Conservation (phyloP, 2,113 vertebrate species). For the Xerus inauris region DNA sequence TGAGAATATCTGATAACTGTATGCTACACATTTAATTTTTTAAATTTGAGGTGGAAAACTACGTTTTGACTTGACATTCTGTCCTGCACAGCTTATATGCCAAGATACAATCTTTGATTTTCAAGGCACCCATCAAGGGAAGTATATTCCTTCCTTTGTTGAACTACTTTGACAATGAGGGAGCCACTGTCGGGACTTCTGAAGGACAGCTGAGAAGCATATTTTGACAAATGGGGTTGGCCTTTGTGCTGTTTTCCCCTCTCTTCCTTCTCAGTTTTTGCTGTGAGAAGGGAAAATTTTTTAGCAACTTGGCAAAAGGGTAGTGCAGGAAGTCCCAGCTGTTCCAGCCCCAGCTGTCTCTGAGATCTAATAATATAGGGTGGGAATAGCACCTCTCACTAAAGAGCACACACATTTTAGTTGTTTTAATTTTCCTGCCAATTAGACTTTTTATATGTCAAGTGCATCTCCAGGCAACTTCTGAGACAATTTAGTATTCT, state of each 20-base stretch:
- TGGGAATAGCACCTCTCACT: constrained; percentile 55
- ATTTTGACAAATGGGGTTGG: constrained; percentile 23
- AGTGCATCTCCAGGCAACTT: constrained; percentile 61
- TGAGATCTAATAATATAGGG: constrained; percentile 65
- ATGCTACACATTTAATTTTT: constrained; percentile 25
- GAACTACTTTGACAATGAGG: constrained; percentile 64
- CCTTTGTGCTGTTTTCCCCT: background rate
- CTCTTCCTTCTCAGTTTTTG: constrained; percentile 75
- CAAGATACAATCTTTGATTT: constrained; percentile 67
- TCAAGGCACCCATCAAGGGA: constrained; percentile 40
- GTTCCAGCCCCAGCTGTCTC: constrained; percentile 63
- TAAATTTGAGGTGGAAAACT: constrained; percentile 60
- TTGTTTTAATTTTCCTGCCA: constrained; percentile 76
- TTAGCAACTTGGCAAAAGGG: constrained; percentile 51
- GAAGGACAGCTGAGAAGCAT: background rate
- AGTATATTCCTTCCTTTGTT: constrained; percentile 50
- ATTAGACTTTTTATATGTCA: constrained; percentile 69
- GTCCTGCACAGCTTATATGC: background rate
- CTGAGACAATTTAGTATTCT: constrained; percentile 45
- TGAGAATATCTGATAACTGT: background rate
- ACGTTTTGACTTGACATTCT: constrained; percentile 63
- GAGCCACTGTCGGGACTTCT: background rate
- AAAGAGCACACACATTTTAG: constrained; percentile 63
- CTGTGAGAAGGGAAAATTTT: constrained; percentile 75
- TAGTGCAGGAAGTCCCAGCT: constrained; percentile 55